These are phyloP conservation scores for Sebastiscus tertius DNA, from an alignment of 2,797 vertebrate species.

Conservation along the genomic window DNA sequence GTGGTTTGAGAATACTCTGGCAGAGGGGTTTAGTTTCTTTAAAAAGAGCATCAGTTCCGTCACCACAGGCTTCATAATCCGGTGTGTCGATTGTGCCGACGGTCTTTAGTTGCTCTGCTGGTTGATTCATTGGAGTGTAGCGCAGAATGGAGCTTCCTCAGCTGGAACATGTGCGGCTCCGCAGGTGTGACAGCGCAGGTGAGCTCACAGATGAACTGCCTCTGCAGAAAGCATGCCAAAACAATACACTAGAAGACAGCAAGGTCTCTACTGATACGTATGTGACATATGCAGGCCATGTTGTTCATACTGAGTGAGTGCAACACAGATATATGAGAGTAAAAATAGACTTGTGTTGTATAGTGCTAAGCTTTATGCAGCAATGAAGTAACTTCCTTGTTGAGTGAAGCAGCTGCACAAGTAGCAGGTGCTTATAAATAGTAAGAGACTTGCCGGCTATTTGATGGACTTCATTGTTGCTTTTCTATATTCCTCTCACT, in stretches of 20 bases:
- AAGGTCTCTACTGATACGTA: neutral
- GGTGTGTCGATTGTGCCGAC: constrained; percentile 14
- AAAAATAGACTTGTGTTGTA: neutral
- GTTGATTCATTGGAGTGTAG: constrained; percentile 3
- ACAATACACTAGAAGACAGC: neutral
- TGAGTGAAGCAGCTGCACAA: neutral
- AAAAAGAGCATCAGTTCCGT: constrained; percentile 57
- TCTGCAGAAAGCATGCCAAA: constrained; percentile 20
- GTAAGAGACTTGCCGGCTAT: neutral
- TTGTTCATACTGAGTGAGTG: neutral
- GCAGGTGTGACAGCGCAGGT: constrained; percentile 80
- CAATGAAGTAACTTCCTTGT: neutral
- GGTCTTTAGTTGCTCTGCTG: neutral
- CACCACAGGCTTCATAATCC: constrained; percentile 7
- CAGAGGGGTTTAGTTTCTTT: constrained; percentile 61
- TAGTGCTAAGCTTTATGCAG: neutral
- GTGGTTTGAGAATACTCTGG: constrained; percentile 31
- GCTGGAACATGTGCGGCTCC: constrained; percentile 55
- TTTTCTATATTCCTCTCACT: neutral
- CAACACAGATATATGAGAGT: neutral
- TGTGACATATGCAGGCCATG: neutral
- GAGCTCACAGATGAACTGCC: constrained; percentile 37
- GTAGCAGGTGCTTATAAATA: neutral
- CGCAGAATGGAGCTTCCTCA: constrained; percentile 68
- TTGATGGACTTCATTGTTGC: neutral